Percentiles rank a stretch among this genome's conserved stretches.
These are phyloP conservation scores for Orbicella faveolata DNA, from an alignment of 64 coral and sea anemone genomes.

Conservation along the genomic window DNA sequence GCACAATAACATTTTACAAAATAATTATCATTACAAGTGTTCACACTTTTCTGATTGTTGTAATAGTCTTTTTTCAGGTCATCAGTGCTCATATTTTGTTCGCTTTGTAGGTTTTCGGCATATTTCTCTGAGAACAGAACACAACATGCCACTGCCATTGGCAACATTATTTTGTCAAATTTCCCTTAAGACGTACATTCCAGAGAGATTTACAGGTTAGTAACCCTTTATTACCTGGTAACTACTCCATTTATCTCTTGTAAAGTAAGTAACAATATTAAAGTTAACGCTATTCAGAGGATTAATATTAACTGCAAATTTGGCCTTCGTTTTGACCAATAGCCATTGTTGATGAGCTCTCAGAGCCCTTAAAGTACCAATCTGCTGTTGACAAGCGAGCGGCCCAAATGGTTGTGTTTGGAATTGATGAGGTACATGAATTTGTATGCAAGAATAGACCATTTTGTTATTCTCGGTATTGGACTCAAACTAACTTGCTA, in stretches of 20 bases:
- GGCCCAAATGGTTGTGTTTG: slow-evolving; percentile 84
- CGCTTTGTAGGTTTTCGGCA: slow-evolving; percentile 82
- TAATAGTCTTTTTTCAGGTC: neutral
- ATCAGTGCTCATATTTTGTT: neutral
- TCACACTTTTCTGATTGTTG: no score
- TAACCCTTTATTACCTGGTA: neutral
- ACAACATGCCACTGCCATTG: slow-evolving; percentile 68
- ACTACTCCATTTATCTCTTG: neutral
- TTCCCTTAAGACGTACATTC: slow-evolving; percentile 80
- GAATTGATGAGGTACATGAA: slow-evolving; percentile 80
- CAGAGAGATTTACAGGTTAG: slow-evolving; percentile 86
- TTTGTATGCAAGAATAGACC: no score
- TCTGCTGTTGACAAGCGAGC: slow-evolving; percentile 94
- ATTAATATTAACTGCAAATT: neutral
- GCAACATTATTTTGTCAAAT: slow-evolving; percentile 94
- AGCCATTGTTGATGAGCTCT: slow-evolving; percentile 91
- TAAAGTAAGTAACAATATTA: neutral
- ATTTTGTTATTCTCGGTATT: no score
- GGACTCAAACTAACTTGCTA: no score
- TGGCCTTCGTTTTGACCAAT: neutral
- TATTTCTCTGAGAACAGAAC: slow-evolving; percentile 88
- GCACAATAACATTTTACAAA: no score
- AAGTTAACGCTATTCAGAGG: neutral
- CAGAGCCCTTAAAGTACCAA: slow-evolving; percentile 92
- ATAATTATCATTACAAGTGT: no score